Percentiles rank a stretch among this genome's conserved stretches.
phyloP scores from a whole-genome alignment of 2,888 invertebrate genomes.

The Doris montereyensis region DNA sequence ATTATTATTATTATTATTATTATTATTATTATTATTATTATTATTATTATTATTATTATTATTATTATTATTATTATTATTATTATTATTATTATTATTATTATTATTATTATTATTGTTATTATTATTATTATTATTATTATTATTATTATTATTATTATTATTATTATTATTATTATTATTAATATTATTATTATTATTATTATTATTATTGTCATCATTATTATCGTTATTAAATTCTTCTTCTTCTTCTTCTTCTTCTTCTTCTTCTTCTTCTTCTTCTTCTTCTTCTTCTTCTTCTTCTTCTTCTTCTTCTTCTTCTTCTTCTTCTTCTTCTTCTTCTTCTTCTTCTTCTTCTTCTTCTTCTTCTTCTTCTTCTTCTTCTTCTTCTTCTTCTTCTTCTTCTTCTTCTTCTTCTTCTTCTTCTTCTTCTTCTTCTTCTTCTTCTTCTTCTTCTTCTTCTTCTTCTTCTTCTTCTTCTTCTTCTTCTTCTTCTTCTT shows the following conservation, averaged over 20 bases:
- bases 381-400: background rate
- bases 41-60: background rate
- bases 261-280: conserved; percentile 23
- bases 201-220: background rate
- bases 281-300: too few relatives aligned
- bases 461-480: background rate
- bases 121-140: background rate
- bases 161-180: background rate
- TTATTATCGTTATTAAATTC: background rate
- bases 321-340: background rate
- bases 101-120: background rate
- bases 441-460: background rate
- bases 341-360: background rate
- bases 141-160: background rate
- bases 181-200: background rate
- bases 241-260: conserved; percentile 15
- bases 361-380: conserved; percentile 1
- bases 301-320: background rate
- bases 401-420: background rate
- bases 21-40: background rate
- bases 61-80: background rate
- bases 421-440: background rate
- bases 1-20: background rate
- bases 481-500: background rate
- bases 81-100: background rate